A percentile compares a stretch with the other conserved stretches of the same genome.
Evolutionary conservation across 2,113 vertebrate genomes (phyloP).

Genomic region (Myotis yumanensis): DNA sequence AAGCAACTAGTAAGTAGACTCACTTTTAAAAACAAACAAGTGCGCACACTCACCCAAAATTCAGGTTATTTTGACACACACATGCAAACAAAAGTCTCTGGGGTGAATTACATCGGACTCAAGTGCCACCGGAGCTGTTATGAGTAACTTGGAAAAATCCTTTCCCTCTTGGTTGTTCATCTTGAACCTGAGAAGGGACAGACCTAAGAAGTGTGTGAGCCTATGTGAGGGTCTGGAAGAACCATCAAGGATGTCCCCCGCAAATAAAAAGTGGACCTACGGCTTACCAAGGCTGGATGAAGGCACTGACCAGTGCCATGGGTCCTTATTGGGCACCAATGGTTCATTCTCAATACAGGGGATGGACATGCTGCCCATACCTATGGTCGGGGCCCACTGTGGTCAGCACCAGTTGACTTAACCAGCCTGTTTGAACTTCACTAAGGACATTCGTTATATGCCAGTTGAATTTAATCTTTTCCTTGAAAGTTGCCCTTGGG

Average conservation of each 20-base stretch:
- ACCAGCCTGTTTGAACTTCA: neutral
- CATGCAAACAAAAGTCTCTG: neutral
- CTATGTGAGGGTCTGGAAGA: neutral
- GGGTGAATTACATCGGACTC: neutral
- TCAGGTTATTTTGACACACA: neutral
- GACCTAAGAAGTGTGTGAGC: neutral
- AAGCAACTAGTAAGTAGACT: neutral
- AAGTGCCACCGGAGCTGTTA: neutral
- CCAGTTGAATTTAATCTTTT: neutral
- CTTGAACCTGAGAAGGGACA: neutral
- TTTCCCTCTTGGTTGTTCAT: neutral
- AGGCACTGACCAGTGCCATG: neutral
- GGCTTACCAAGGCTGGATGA: neutral
- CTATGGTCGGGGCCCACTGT: neutral
- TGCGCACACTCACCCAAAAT: neutral
- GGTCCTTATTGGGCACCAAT: neutral
- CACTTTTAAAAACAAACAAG: neutral
- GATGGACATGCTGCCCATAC: neutral
- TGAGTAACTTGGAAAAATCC: neutral
- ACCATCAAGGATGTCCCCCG: neutral
- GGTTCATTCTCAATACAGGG: neutral
- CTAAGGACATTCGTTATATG: neutral
- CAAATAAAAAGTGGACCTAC: neutral
- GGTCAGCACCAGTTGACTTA: neutral
- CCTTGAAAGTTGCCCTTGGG: neutral